A percentile compares a stretch with the other conserved stretches of the same genome.
These are phyloP conservation scores for Idaea dimidiata DNA, from an alignment of 2,888 invertebrate genomes.

Conservation along the genomic window DNA sequence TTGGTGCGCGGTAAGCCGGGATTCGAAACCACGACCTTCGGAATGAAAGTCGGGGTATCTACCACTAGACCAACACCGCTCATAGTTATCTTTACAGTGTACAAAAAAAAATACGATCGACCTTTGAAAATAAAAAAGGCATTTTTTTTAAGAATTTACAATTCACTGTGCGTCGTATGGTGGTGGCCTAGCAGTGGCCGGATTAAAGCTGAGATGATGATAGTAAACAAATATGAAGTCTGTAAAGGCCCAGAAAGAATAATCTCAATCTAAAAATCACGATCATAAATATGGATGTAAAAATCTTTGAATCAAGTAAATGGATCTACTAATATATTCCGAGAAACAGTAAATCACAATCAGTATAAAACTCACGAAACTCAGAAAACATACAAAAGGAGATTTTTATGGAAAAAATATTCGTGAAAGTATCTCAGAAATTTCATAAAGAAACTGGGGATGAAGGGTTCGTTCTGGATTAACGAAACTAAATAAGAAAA, in stretches of 20 bases:
- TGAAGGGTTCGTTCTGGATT: slow-evolving; percentile 25
- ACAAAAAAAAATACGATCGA: too few species aligned
- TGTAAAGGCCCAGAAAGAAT: background rate
- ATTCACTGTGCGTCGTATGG: too few species aligned
- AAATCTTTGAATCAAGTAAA: slow-evolving; percentile 30
- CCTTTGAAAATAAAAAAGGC: too few species aligned
- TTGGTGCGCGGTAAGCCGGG: too few species aligned
- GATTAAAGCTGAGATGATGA: slow-evolving; percentile 3
- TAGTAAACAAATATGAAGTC: slow-evolving; percentile 13
- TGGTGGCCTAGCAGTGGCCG: too few species aligned
- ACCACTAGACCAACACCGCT: too few species aligned
- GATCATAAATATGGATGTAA: slow-evolving; percentile 15
- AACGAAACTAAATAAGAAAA: slow-evolving; percentile 27
- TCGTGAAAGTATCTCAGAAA: slow-evolving; percentile 30
- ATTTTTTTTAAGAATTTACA: too few species aligned
- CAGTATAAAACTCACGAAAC: slow-evolving; percentile 44
- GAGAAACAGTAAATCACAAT: slow-evolving; percentile 47
- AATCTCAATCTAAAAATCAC: slow-evolving; percentile 12
- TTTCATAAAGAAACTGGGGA: slow-evolving; percentile 23
- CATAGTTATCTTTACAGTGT: too few species aligned
- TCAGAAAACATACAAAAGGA: slow-evolving; percentile 35
- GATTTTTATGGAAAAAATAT: slow-evolving; percentile 39
- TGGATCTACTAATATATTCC: slow-evolving; percentile 43
- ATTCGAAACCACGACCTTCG: too few species aligned
- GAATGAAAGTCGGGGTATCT: too few species aligned